Conservation (phyloP, 2,888 invertebrate species). For the Pterostichus niger region DNA sequence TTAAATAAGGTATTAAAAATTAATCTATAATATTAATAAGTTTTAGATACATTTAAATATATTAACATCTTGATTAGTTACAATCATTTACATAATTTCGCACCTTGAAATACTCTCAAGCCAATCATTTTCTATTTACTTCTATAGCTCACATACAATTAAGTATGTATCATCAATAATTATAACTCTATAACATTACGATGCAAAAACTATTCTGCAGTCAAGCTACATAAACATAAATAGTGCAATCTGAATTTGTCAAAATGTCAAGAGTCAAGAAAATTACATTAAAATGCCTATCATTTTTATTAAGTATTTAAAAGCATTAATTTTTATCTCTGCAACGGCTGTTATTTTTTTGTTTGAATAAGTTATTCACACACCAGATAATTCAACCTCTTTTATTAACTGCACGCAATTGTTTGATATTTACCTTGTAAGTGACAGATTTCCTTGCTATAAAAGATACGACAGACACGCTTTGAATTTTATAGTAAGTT, state of each 20-base stretch:
- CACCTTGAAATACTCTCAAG: background rate
- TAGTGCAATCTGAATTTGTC: slow-evolving; percentile 8
- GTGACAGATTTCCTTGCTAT: slow-evolving; percentile 19
- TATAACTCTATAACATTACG: slow-evolving; percentile 6
- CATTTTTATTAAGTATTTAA: background rate
- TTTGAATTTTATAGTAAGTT: background rate
- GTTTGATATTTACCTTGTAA: slow-evolving; percentile 34
- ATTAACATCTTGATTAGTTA: background rate
- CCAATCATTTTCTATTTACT: background rate
- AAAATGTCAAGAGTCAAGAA: background rate
- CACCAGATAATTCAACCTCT: background rate
- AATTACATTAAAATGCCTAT: slow-evolving; percentile 2
- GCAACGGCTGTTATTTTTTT: slow-evolving; percentile 37
- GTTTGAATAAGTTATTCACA: slow-evolving; percentile 40
- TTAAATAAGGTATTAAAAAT: too few species aligned
- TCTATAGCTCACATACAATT: background rate
- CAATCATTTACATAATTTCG: background rate
- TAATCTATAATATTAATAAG: too few species aligned
- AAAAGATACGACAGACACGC: slow-evolving; percentile 13
- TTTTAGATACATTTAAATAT: too few species aligned
- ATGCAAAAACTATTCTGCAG: slow-evolving; percentile 12
- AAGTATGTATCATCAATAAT: slow-evolving; percentile 25
- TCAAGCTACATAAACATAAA: background rate
- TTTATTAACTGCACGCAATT: slow-evolving; percentile 38
- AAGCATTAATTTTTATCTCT: slow-evolving; percentile 5